Conservation (phyloP, 2,888 invertebrate species). For the Achlya flavicornis region DNA sequence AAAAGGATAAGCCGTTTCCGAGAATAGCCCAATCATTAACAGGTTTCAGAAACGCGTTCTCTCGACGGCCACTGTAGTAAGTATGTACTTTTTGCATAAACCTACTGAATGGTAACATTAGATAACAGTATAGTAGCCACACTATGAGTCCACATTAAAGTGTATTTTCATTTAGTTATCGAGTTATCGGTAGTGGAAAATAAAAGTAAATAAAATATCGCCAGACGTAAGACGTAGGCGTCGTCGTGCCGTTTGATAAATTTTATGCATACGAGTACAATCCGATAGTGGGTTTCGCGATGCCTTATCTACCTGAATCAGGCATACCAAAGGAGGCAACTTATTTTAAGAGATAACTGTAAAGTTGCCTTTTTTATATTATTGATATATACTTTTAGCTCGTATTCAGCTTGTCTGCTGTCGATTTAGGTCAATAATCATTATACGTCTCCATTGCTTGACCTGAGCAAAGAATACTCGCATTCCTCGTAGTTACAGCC, state of each 20-base stretch:
- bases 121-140: too few relatives aligned
- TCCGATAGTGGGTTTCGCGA: not conserved
- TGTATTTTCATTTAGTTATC: too few relatives aligned
- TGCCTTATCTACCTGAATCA: not conserved
- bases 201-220: not conserved
- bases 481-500: too few relatives aligned
- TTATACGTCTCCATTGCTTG: too few relatives aligned
- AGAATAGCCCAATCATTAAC: too few relatives aligned
- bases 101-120: too few relatives aligned
- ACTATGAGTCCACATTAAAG: too few relatives aligned
- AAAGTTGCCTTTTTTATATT: not conserved
- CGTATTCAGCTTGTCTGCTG: not conserved
- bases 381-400: not conserved
- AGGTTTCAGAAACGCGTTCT: too few relatives aligned
- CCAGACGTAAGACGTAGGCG: not conserved
- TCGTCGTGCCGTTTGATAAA: not conserved
- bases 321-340: not conserved
- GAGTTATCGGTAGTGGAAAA: not conserved
- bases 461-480: too few relatives aligned
- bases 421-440: not conserved
- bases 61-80: too few relatives aligned
- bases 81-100: too few relatives aligned
- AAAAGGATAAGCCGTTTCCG: too few relatives aligned
- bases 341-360: not conserved
- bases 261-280: not conserved